Conservation (phyloP, 2,113 vertebrate species). For the Macquaria australasica region DNA sequence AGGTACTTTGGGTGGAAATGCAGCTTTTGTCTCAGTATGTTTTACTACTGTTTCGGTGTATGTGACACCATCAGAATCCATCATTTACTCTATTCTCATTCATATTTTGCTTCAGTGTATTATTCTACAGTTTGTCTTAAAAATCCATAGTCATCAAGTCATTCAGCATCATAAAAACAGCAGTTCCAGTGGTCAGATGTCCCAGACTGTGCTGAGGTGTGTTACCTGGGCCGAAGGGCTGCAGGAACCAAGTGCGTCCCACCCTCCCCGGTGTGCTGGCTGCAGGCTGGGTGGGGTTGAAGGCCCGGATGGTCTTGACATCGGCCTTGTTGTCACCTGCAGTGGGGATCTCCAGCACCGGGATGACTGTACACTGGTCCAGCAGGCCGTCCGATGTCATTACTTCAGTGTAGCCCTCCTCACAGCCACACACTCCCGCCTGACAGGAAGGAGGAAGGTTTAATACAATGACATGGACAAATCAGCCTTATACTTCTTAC, state of each 20-base stretch:
- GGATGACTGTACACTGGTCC: conserved; percentile 95
- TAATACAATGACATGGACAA: background rate
- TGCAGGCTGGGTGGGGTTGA: conserved; percentile 91
- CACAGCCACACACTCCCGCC: conserved; percentile 92
- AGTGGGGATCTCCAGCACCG: conserved; percentile 94
- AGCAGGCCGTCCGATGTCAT: conserved; percentile 93
- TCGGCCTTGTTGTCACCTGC: conserved; percentile 91
- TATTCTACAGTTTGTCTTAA: background rate
- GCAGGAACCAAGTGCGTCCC: conserved; percentile 96
- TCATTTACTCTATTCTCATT: background rate
- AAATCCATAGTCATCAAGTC: background rate
- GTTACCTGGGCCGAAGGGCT: conserved; percentile 90
- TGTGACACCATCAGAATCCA: background rate
- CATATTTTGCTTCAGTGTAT: background rate
- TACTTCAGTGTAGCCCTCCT: conserved; percentile 97
- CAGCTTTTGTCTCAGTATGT: background rate
- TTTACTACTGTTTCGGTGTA: background rate
- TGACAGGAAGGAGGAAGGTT: conserved; percentile 60
- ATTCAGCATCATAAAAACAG: background rate
- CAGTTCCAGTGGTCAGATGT: background rate
- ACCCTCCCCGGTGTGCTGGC: conserved; percentile 86
- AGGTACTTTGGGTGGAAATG: too few relatives aligned
- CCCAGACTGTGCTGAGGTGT: background rate
- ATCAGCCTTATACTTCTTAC: background rate
- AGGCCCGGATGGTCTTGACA: conserved; percentile 96